These are phyloP conservation scores for Etheostoma perlongum DNA, from an alignment of 2,797 vertebrate genomes.

Conservation along the genomic window DNA sequence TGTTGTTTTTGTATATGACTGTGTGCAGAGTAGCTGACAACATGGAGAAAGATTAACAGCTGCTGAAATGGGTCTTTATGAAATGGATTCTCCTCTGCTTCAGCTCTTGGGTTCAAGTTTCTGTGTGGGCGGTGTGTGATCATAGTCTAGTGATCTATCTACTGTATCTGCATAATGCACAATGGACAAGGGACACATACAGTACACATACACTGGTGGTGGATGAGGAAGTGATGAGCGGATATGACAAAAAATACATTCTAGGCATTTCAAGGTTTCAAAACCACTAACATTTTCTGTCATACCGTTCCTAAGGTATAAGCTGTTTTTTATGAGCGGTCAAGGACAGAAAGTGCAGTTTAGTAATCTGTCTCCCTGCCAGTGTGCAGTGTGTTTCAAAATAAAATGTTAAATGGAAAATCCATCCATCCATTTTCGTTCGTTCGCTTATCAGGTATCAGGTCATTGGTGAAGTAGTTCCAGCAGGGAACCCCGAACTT, in stretches of 20 bases:
- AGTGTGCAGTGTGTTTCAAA: too few species aligned
- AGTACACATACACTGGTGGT: neutral
- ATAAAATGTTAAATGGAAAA: too few species aligned
- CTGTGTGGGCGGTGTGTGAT: constrained; percentile 19
- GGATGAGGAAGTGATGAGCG: neutral
- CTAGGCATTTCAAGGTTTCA: too few species aligned
- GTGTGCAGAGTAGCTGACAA: neutral
- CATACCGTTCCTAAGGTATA: too few species aligned
- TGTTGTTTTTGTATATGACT: neutral
- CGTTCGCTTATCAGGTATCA: too few species aligned
- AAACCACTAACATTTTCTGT: too few species aligned
- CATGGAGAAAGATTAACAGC: constrained; percentile 18
- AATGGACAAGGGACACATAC: neutral
- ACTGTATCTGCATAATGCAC: constrained; percentile 14
- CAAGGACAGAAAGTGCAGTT: too few species aligned
- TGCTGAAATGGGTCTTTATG: constrained; percentile 24
- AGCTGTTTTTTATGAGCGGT: too few species aligned
- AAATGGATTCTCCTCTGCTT: constrained; percentile 4
- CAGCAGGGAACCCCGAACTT: too few species aligned
- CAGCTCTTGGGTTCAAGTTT: constrained; percentile 14
- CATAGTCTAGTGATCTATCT: constrained; percentile 18
- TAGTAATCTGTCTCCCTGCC: too few species aligned
- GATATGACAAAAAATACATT: neutral
- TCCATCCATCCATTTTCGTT: too few species aligned
- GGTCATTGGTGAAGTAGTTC: too few species aligned